phyloP scores from a whole-genome alignment of 1,140 invertebrate genomes.

The Belonocnema kinseyi region DNA sequence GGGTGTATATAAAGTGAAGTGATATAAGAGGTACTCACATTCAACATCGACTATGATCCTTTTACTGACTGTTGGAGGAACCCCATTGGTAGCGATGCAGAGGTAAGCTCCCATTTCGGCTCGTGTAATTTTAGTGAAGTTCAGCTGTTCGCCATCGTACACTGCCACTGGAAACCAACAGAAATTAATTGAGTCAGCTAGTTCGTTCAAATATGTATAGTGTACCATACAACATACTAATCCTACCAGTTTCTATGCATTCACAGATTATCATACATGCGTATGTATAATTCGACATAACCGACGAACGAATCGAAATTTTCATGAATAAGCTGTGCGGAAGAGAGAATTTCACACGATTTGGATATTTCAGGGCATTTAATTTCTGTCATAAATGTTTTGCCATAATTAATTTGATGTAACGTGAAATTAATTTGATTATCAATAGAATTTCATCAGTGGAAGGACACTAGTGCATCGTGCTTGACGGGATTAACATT shows the following conservation, averaged over 20 bases:
- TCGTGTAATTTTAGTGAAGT: slow-evolving; percentile 88
- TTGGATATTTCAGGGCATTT: background rate
- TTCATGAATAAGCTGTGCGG: too few species aligned
- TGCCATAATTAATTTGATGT: background rate
- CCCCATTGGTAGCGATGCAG: slow-evolving; percentile 89
- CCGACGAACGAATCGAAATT: too few species aligned
- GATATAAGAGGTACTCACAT: slow-evolving; percentile 81
- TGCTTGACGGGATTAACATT: too few species aligned
- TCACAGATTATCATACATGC: background rate
- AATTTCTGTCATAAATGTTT: background rate
- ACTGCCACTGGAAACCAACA: slow-evolving; percentile 80
- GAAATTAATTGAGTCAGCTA: background rate
- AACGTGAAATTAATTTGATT: background rate
- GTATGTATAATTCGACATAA: too few species aligned
- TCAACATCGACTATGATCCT: slow-evolving; percentile 91
- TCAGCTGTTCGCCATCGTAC: slow-evolving; percentile 88
- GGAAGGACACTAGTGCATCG: too few species aligned
- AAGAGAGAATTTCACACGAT: background rate
- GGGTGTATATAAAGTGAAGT: background rate
- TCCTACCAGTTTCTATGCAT: background rate
- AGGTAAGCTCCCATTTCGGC: slow-evolving; percentile 92
- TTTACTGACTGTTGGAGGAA: slow-evolving; percentile 92
- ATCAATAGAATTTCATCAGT: too few species aligned
- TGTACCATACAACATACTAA: background rate
- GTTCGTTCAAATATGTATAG: background rate